Conservation (phyloP, 1,140 invertebrate genomes). For the Aplysia californica region DNA sequence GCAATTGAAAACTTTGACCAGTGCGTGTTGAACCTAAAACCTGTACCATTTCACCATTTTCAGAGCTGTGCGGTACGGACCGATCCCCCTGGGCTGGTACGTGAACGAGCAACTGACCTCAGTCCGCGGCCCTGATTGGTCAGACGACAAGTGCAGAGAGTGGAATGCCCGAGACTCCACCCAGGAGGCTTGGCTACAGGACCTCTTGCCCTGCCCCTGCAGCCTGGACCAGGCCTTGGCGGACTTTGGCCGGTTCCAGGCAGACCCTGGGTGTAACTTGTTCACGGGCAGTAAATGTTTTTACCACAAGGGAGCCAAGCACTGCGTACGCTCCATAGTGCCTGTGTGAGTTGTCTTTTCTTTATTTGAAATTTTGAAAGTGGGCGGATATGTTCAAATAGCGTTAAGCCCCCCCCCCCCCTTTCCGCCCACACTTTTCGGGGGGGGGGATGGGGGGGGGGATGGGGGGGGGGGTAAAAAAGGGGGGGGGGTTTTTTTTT, state of each 20-base stretch:
- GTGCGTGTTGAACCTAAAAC: too few relatives aligned
- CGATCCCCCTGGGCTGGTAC: constrained; percentile 55
- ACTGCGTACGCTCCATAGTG: constrained; percentile 91
- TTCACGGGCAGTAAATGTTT: constrained; percentile 87
- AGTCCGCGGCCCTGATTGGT: constrained; percentile 45
- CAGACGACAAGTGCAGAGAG: constrained; percentile 38
- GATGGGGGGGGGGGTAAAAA: too few relatives aligned
- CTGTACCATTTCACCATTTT: too few relatives aligned
- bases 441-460: background rate
- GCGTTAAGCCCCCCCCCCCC: too few relatives aligned
- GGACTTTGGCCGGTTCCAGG: constrained; percentile 92
- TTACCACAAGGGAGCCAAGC: constrained; percentile 87
- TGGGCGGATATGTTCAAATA: too few relatives aligned
- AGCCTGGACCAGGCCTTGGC: constrained; percentile 88
- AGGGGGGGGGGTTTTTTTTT: too few relatives aligned
- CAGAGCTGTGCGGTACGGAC: constrained; percentile 29
- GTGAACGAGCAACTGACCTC: constrained; percentile 39
- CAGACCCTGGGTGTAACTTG: constrained; percentile 83
- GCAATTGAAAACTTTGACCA: too few relatives aligned
- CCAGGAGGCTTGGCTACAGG: constrained; percentile 46
- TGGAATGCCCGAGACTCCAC: constrained; percentile 47
- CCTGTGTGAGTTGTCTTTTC: constrained; percentile 80
- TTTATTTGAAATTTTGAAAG: background rate
- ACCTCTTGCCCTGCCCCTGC: constrained; percentile 86
- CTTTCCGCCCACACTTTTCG: too few relatives aligned